Percentiles rank a stretch among this genome's conserved stretches.
phyloP scores from a whole-genome alignment of 2,113 vertebrate species.

The Brachypodius melanocephalos region DNA sequence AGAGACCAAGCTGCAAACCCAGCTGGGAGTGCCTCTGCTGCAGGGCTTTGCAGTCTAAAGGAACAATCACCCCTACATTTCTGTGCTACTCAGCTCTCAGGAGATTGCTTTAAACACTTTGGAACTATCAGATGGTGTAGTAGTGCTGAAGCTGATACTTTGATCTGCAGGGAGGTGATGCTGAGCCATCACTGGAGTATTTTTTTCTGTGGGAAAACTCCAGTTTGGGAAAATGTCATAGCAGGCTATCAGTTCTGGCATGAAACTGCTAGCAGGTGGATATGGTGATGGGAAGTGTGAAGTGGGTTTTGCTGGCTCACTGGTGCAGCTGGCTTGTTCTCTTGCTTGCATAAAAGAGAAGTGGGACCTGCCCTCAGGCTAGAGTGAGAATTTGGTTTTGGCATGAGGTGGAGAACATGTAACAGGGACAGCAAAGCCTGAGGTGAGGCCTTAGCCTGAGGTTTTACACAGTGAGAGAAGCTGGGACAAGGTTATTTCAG shows the following conservation, averaged over 20 bases:
- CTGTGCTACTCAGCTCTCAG: neutral
- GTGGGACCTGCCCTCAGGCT: neutral
- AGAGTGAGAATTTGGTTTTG: neutral
- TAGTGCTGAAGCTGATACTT: neutral
- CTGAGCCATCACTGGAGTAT: neutral
- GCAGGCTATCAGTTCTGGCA: conserved; percentile 18
- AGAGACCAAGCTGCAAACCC: neutral
- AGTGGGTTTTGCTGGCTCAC: conserved; percentile 1
- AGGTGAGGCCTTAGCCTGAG: neutral
- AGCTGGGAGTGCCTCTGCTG: neutral
- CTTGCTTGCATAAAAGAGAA: neutral
- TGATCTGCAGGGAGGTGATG: neutral
- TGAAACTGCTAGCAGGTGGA: conserved; percentile 19
- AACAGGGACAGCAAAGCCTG: neutral
- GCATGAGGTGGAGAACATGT: neutral
- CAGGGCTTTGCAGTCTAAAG: neutral
- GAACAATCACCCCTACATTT: neutral
- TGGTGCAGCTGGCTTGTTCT: neutral
- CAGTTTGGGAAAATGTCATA: neutral
- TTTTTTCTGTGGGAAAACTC: neutral
- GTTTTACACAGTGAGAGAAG: neutral
- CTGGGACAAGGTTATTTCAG: neutral
- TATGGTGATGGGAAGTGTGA: neutral
- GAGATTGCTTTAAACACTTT: neutral
- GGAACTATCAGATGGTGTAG: neutral